Conservation (phyloP, 2,113 vertebrate species). For the Mirounga angustirostris region DNA sequence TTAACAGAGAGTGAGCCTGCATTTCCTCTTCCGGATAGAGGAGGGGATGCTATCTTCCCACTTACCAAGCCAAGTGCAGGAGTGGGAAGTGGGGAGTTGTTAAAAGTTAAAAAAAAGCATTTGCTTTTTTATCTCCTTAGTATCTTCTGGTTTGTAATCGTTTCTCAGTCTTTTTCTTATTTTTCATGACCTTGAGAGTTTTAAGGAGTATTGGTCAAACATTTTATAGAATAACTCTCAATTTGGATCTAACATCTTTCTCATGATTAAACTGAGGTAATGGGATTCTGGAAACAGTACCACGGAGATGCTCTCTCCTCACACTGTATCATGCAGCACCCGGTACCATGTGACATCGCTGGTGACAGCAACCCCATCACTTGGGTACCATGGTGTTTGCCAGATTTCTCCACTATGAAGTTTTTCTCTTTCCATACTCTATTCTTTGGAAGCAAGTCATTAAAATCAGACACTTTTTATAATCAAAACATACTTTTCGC, state of each 20-base stretch:
- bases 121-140: not conserved
- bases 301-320: not conserved
- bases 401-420: not conserved
- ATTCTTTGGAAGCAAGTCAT: not conserved
- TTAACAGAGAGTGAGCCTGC: not conserved
- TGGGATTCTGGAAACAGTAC: not conserved
- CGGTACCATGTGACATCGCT: not conserved
- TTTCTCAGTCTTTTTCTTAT: not conserved
- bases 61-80: not conserved
- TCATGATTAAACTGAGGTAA: not conserved
- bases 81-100: too few species aligned
- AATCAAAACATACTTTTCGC: not conserved
- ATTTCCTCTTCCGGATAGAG: not conserved
- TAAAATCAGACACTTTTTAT: not conserved
- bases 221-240: not conserved
- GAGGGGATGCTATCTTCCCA: not conserved
- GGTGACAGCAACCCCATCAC: not conserved
- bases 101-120: not conserved
- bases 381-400: not conserved
- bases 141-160: not conserved
- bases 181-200: constrained; percentile 3
- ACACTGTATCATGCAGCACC: not conserved
- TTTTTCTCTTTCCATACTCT: not conserved
- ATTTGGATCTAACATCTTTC: not conserved
- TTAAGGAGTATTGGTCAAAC: not conserved